These are phyloP conservation scores for Meganola albula DNA, from an alignment of 2,888 invertebrate species.

Conservation along the genomic window DNA sequence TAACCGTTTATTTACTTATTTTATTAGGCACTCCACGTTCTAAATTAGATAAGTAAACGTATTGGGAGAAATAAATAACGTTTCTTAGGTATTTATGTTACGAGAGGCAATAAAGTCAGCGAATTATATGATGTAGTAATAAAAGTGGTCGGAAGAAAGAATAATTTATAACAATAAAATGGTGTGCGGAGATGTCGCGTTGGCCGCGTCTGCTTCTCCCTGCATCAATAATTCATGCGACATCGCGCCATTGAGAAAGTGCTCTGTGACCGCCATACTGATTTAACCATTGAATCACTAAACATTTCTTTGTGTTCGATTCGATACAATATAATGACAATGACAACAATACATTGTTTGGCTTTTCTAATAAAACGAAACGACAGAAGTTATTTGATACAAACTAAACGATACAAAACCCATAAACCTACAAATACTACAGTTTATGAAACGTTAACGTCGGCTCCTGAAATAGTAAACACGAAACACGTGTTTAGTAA, in stretches of 20 bases:
- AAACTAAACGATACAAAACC: not conserved
- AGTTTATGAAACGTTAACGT: conserved; percentile 12
- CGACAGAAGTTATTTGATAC: conserved; percentile 2
- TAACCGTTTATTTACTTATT: too few relatives aligned
- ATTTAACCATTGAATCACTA: conserved; percentile 60
- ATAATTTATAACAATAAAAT: conserved; percentile 64
- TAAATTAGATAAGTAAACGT: too few relatives aligned
- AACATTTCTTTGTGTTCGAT: conserved; percentile 45
- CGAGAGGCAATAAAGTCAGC: conserved; percentile 34
- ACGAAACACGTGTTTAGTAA: conserved; percentile 11
- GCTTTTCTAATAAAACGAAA: conserved; percentile 17
- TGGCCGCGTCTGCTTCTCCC: conserved; percentile 37
- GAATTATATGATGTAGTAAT: conserved; percentile 44
- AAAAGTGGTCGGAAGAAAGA: conserved; percentile 43
- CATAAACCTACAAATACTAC: conserved; percentile 8
- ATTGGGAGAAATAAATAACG: conserved; percentile 30
- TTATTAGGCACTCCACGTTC: too few relatives aligned
- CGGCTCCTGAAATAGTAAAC: conserved; percentile 15
- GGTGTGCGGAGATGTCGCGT: conserved; percentile 42
- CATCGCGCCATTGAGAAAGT: conserved; percentile 75
- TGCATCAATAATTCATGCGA: conserved; percentile 71
- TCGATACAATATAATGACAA: conserved; percentile 27
- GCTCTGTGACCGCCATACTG: conserved; percentile 72
- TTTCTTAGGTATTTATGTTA: conserved; percentile 33
- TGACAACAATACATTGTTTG: conserved; percentile 21